Conservation (phyloP, 37 sponge, comb jelly and placozoan species). For the Oopsacas minuta region DNA sequence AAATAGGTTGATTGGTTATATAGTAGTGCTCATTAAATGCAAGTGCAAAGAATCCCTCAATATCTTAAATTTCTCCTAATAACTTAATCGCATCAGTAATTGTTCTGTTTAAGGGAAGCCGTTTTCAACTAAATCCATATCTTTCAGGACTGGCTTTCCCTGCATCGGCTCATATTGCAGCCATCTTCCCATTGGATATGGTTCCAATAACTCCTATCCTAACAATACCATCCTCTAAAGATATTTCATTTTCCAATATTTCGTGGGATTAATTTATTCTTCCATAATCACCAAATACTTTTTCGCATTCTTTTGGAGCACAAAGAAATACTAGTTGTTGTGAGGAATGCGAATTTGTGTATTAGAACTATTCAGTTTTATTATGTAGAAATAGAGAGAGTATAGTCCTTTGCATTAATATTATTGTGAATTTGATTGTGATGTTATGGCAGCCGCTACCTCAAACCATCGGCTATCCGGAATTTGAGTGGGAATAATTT, state of each 20-base stretch:
- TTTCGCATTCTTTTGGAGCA: slow-evolving; percentile 8
- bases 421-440: neutral
- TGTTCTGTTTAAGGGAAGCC: slow-evolving; percentile 18
- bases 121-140: neutral
- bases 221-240: neutral
- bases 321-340: neutral
- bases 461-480: slow-evolving; percentile 13
- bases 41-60: slow-evolving; percentile 1
- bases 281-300: neutral
- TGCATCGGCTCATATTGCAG: neutral
- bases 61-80: neutral
- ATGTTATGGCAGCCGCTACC: neutral
- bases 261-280: slow-evolving; percentile 1
- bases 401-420: neutral
- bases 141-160: slow-evolving; percentile 6
- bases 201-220: neutral
- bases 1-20: neutral
- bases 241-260: neutral
- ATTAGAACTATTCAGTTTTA: neutral
- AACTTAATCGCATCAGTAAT: slow-evolving; percentile 17
- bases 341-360: neutral
- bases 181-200: neutral
- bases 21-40: neutral
- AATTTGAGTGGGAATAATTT: slow-evolving; percentile 3
- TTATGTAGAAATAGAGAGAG: slow-evolving; percentile 1